Evolutionary conservation across 2,888 invertebrate genomes (phyloP), one percentile per base, ranked within the genome.

Genomic region (Aphrophora alni): DNA sequence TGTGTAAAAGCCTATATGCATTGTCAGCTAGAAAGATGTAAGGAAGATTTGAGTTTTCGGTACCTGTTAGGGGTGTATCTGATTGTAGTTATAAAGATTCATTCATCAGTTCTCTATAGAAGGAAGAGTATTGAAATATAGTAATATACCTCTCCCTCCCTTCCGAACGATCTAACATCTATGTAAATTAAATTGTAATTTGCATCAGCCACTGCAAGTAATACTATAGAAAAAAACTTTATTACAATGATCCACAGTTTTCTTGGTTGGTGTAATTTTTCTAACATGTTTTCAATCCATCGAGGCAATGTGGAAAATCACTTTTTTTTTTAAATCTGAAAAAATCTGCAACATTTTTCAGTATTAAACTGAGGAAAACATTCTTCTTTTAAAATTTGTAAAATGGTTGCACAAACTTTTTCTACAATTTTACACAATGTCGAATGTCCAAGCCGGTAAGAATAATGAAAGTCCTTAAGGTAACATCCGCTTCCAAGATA

Each of bases 401-500:
- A 82, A 21, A 80, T 59, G 2, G 79, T 51, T 17, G 14, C 21
- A 17, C 38, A 71, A 59, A 80, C 80, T 33, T 33, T 33, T 33
- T 76, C 38, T 17, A 80, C 27, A 17, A 82, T 79, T 70, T 77
- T 28, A 17, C 28, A 24, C 8, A 33, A 21, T 59, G 80, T 82
- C 4, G 82, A 80, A 77, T 76, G 76, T 24, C 82, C 82, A 76
- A 82, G 3, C 72, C 79, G 68, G 73, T 82, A 82, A 21, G 25
- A 12, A 27, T 76, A 82, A 68, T 82, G 82, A 24, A 82, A 70
- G 21, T 79, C 75, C 24, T 70, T 76, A 27, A 79, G 33, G 76
- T 68, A 51, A 28, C 79, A 79, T 14, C 79, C 81, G 59, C 81
- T 80, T 75, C 75, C 81, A 10, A 80, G 73, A 51, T 79, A 75